Evolutionary conservation across 1,140 invertebrate species (phyloP), one percentile per base, ranked within the genome.

Genomic region (Zaprionus camerounensis): DNA sequence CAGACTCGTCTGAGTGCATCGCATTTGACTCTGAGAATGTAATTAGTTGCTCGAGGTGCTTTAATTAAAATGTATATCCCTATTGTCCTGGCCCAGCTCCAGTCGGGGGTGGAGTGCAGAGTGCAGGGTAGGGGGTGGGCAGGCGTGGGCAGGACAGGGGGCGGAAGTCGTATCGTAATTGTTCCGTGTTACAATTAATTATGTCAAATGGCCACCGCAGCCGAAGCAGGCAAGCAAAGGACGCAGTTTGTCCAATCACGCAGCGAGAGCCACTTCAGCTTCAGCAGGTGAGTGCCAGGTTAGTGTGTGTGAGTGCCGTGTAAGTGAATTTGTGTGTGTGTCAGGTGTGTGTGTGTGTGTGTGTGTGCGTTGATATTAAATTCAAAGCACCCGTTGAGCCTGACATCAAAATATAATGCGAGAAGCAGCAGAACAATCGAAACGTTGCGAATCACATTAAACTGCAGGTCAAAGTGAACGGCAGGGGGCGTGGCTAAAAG

Each of bases 1-100:
- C 38, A 71, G 15, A 36, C 38, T 59, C 53, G 26, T 55, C 36
- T 24, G 20, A 22, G 34, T 24, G 34, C 67, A 63, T 31, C 67
- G 58, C 72, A 75, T 75, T 75, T 75, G 67, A 41, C 59, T 64
- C 71, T 72, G 74, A 68, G 65, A 81, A 81, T 90, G 81, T 88
- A 88, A 88, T 88, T 88, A 88, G 84, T 90, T 88, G 84, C 84
- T 88, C 75, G 84, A 88, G 84, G 84, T 88, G 84, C 77, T 88
- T 88, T 90, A 88, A 88, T 88, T 88, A 88, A 88, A 88, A 88
- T 90, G 84, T 90, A 88, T 88, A 90, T 90, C 84, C 85, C 73
- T 81, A 90, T 90, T 88, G 81, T 85, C 66, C 85, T 74, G 74
- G 69, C 69, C 61, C 74, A 59, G 17, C 58, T 24, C 20, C 26